A percentile compares a stretch with the other conserved stretches of the same genome.
Conservation (phyloP, 2,797 vertebrate species). For the Oreochromis grahami region DNA sequence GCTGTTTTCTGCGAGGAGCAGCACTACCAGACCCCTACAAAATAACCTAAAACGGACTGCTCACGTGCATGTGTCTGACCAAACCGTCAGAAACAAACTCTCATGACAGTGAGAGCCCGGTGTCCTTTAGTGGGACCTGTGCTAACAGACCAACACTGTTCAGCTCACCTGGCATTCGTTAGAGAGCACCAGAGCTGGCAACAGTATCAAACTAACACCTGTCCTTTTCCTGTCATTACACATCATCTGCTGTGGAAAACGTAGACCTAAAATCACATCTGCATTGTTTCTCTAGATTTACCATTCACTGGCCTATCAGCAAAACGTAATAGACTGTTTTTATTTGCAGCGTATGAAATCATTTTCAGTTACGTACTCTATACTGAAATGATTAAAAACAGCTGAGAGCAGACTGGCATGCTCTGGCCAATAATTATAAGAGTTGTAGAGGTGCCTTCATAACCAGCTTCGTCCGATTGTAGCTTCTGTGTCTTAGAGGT, state of each 20-base stretch:
- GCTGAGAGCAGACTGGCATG: not conserved
- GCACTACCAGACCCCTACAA: not conserved
- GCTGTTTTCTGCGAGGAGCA: not conserved
- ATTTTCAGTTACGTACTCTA: not conserved
- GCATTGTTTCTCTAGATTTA: not conserved
- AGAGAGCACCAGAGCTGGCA: not conserved
- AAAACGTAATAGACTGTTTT: not conserved
- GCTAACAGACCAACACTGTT: not conserved
- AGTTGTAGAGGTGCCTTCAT: not conserved
- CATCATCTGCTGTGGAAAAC: not conserved
- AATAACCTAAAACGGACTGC: accelerated
- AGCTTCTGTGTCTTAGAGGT: not conserved
- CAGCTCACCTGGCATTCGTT: not conserved
- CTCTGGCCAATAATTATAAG: accelerated
- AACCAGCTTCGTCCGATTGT: not conserved
- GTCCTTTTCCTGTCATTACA: not conserved
- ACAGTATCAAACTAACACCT: not conserved
- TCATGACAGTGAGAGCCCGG: not conserved
- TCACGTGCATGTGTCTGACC: not conserved
- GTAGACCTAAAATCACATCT: accelerated
- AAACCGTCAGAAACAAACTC: accelerated
- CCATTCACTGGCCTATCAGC: not conserved
- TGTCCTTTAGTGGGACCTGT: not conserved
- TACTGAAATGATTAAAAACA: not conserved
- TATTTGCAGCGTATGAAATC: not conserved